Evolutionary conservation across 2,113 vertebrate species (phyloP).

Genomic region (Leuciscus idus): DNA sequence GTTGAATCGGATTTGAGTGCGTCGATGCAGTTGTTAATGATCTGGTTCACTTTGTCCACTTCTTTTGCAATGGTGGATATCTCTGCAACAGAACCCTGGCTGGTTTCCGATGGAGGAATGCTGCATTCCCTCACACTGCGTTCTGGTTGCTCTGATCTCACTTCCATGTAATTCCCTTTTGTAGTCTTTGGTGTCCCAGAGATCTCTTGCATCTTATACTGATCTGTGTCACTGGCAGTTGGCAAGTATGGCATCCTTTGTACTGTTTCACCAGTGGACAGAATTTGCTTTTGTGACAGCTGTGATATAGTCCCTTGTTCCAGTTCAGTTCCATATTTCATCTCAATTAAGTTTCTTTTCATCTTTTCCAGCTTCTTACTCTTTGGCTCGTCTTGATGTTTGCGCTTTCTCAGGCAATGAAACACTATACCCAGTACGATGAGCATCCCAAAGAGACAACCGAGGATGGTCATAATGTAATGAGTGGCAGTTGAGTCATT

Average conservation of each 20-base stretch:
- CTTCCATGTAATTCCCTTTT: slow-evolving; percentile 95
- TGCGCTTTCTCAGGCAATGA: slow-evolving; percentile 90
- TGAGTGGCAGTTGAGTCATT: slow-evolving; percentile 91
- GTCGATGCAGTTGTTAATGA: slow-evolving; percentile 98
- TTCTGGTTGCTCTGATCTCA: slow-evolving; percentile 83
- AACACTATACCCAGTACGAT: slow-evolving; percentile 89
- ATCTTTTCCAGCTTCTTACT: slow-evolving; percentile 85
- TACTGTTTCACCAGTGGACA: slow-evolving; percentile 79
- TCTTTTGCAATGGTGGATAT: slow-evolving; percentile 98
- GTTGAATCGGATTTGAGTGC: slow-evolving; percentile 95
- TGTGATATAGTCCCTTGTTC: slow-evolving; percentile 84
- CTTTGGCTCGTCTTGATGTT: slow-evolving; percentile 80
- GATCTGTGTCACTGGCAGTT: slow-evolving; percentile 82
- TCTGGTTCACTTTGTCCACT: slow-evolving; percentile 98
- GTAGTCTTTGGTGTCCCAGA: slow-evolving; percentile 86
- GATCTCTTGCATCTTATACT: slow-evolving; percentile 89
- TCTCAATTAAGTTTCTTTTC: slow-evolving; percentile 92
- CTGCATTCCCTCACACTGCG: slow-evolving; percentile 72
- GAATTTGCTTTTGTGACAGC: slow-evolving; percentile 83
- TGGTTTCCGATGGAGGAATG: slow-evolving; percentile 79
- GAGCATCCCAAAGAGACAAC: slow-evolving; percentile 95
- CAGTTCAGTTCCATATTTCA: slow-evolving; percentile 90
- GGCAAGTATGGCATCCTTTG: slow-evolving; percentile 90
- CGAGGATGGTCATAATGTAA: slow-evolving; percentile 95
- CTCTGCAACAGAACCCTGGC: slow-evolving; percentile 89